These are phyloP conservation scores for Eupsittula cactorum DNA, from an alignment of 2,113 vertebrate genomes.

Conservation along the genomic window DNA sequence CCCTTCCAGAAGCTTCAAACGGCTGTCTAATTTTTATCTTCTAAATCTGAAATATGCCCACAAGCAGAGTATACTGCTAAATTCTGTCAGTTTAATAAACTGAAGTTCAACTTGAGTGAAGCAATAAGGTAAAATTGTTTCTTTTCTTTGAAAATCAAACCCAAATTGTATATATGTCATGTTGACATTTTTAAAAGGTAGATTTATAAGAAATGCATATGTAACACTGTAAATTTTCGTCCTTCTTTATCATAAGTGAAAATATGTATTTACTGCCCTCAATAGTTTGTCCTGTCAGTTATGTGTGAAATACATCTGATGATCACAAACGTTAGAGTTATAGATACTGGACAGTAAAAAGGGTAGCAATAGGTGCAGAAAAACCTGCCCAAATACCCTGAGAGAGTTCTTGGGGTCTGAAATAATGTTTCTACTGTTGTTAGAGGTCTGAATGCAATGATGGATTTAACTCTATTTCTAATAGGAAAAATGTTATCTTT, in stretches of 20 bases:
- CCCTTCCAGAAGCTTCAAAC: not conserved
- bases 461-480: not conserved
- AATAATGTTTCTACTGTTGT: not conserved
- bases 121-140: not conserved
- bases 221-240: not conserved
- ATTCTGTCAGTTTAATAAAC: slow-evolving; percentile 13
- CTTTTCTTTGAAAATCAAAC: not conserved
- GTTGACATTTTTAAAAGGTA: not conserved
- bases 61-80: not conserved
- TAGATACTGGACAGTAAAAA: not conserved
- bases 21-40: not conserved
- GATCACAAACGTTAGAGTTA: not conserved
- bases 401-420: not conserved
- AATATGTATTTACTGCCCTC: not conserved
- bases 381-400: not conserved
- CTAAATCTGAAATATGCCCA: not conserved
- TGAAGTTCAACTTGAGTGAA: not conserved
- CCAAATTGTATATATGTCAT: not conserved
- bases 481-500: not conserved
- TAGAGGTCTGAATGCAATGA: not conserved
- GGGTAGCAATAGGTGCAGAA: not conserved
- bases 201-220: not conserved
- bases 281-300: not conserved
- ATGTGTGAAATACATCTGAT: not conserved
- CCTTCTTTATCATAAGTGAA: not conserved